Conservation (phyloP, 2,888 invertebrate species). For the Ganaspis brasiliensis region DNA sequence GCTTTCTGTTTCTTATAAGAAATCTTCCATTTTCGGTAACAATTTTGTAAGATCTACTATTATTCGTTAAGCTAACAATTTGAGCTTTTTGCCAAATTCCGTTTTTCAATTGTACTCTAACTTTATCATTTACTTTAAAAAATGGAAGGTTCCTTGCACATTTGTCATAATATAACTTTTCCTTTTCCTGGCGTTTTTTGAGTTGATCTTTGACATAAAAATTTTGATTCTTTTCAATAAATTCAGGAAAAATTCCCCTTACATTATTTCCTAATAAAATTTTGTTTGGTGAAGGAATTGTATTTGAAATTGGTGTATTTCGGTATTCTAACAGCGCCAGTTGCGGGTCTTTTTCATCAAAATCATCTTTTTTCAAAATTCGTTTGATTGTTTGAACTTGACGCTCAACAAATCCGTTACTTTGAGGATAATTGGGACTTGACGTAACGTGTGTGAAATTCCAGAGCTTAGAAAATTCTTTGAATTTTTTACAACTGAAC, state of each 20-base stretch:
- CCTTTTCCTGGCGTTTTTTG: no score
- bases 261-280: conserved; percentile 46
- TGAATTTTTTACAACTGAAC: conserved; percentile 47
- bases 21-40: conserved; percentile 46
- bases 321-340: conserved; percentile 57
- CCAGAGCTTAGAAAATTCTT: conserved; percentile 51
- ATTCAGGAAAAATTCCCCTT: conserved; percentile 47
- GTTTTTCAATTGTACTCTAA: conserved; percentile 47
- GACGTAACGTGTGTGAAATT: conserved; percentile 55
- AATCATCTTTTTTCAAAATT: conserved; percentile 50
- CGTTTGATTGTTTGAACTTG: no score
- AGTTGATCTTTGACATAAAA: no score
- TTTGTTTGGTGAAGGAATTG: conserved; percentile 46
- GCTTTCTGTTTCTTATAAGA: conserved; percentile 48
- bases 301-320: conserved; percentile 51
- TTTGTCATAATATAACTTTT: conserved; percentile 47
- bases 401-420: conserved; percentile 59
- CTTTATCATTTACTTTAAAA: conserved; percentile 43
- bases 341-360: conserved; percentile 56
- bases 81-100: conserved; percentile 47
- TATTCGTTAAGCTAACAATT: conserved; percentile 12
- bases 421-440: no score
- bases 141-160: conserved; percentile 42
- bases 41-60: conserved; percentile 47
- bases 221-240: no score